These are phyloP conservation scores for Petrocephalus zakoni DNA, from an alignment of 2,113 vertebrate genomes.

Conservation along the genomic window DNA sequence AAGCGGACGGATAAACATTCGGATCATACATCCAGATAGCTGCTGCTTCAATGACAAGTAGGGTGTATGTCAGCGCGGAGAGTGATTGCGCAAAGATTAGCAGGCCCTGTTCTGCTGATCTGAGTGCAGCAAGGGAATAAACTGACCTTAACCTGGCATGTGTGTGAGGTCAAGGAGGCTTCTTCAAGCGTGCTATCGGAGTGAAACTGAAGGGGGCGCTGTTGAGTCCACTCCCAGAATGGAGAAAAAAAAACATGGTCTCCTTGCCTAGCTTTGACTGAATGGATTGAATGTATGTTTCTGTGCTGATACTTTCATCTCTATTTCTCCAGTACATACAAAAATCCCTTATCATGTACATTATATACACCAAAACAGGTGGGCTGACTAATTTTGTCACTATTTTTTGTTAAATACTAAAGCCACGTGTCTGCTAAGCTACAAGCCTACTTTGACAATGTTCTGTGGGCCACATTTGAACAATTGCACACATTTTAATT, in stretches of 20 bases:
- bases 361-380: not conserved
- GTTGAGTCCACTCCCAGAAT: not conserved
- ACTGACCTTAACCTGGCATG: not conserved
- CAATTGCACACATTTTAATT: not conserved
- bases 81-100: not conserved
- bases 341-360: not conserved
- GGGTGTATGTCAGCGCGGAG: not conserved
- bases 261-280: not conserved
- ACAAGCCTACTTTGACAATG: not conserved
- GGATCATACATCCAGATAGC: constrained; percentile 1
- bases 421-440: not conserved
- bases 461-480: not conserved
- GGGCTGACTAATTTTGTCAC: not conserved
- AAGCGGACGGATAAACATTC: not conserved
- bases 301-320: not conserved
- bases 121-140: not conserved
- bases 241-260: not conserved
- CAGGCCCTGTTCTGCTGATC: not conserved
- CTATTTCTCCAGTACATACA: not conserved
- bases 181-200: not conserved
- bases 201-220: not conserved
- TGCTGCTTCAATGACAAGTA: not conserved
- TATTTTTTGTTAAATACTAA: not conserved
- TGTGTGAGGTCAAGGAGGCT: not conserved
- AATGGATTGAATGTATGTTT: not conserved